phyloP scores from a whole-genome alignment of 2,888 invertebrate species.

The Thalpophila matura region DNA sequence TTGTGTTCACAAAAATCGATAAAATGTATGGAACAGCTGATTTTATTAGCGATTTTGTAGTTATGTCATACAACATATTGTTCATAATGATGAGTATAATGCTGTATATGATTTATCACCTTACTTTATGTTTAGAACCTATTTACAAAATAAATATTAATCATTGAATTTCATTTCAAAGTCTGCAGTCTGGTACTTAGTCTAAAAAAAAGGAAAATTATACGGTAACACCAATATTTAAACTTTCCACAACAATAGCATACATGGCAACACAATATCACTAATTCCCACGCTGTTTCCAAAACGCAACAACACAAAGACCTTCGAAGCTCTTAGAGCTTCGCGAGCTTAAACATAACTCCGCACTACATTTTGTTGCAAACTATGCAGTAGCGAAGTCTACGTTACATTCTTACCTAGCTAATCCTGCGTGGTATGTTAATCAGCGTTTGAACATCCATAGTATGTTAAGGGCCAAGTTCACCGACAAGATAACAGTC shows the following conservation, averaged over 20 bases:
- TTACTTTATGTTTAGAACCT: no score
- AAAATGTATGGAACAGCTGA: no score
- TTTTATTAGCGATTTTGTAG: no score
- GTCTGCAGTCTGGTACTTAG: no score
- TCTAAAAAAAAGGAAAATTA: no score
- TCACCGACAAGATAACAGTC: no score
- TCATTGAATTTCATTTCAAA: no score
- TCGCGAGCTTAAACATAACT: constrained; percentile 23
- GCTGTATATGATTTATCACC: no score
- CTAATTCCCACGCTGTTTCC: constrained; percentile 9
- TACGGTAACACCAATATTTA: neutral
- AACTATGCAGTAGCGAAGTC: constrained; percentile 51
- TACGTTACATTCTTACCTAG: constrained; percentile 35
- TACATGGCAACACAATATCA: constrained; percentile 12
- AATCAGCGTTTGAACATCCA: constrained; percentile 29
- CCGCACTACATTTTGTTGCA: constrained; percentile 32
- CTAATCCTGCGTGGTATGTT: constrained; percentile 15
- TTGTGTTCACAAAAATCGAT: no score
- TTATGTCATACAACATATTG: no score
- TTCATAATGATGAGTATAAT: no score
- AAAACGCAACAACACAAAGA: constrained; percentile 9
- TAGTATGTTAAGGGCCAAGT: constrained; percentile 12
- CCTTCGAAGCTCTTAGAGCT: constrained; percentile 4
- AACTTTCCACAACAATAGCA: constrained; percentile 8
- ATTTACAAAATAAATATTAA: no score